phyloP scores from a whole-genome alignment of 1,140 invertebrate genomes.

The Formica selysi region DNA sequence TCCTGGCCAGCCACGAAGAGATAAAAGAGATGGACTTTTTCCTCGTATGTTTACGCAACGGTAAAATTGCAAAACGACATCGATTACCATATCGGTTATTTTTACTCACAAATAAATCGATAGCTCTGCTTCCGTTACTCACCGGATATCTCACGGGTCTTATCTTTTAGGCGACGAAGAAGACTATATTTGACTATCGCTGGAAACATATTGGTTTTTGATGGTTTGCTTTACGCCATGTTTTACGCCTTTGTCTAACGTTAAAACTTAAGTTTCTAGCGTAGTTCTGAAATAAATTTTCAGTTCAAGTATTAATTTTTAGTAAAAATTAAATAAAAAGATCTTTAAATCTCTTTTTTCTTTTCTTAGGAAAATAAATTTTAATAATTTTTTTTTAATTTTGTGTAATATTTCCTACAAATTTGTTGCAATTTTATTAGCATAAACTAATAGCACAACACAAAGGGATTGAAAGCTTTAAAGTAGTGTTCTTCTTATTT shows the following conservation, averaged over 20 bases:
- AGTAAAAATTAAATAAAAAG: background rate
- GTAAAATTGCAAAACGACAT: slow-evolving; percentile 11
- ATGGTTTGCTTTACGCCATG: slow-evolving; percentile 12
- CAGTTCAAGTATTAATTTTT: background rate
- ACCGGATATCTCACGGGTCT: slow-evolving; percentile 29
- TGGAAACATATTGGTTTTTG: slow-evolving; percentile 13
- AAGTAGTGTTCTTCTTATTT: slow-evolving; percentile 24
- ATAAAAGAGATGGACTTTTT: slow-evolving; percentile 50
- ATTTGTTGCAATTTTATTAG: background rate
- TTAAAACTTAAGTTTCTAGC: background rate
- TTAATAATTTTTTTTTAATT: background rate
- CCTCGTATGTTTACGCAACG: slow-evolving; percentile 46
- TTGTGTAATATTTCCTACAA: background rate
- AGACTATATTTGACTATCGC: slow-evolving; percentile 31
- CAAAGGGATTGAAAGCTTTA: slow-evolving; percentile 18
- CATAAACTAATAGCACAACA: background rate
- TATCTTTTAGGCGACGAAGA: slow-evolving; percentile 43
- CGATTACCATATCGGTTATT: background rate
- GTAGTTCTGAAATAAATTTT: background rate
- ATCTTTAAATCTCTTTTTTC: no score
- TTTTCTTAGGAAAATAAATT: background rate
- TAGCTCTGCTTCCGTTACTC: slow-evolving; percentile 47
- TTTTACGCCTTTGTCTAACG: background rate
- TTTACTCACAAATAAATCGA: slow-evolving; percentile 37
- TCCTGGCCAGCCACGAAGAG: slow-evolving; percentile 39